Evolutionary conservation across 2,113 vertebrate genomes (phyloP).

Genomic region (Scolopax mira): DNA sequence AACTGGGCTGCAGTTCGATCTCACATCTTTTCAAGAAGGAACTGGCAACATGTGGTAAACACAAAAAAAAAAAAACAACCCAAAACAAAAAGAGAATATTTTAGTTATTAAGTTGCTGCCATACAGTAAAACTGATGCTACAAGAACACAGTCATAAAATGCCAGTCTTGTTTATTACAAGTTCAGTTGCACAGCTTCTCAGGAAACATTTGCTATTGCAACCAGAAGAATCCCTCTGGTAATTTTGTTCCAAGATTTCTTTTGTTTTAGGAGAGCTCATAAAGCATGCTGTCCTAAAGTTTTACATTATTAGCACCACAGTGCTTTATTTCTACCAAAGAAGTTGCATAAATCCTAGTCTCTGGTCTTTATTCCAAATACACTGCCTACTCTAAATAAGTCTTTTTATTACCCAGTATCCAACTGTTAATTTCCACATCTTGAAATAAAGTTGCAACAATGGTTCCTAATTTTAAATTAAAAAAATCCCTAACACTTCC

Average conservation of each 20-base stretch:
- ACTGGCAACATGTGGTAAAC: not conserved
- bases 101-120: not conserved
- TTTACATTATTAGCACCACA: not conserved
- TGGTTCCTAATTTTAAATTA: not conserved
- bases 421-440: not conserved
- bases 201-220: conserved; percentile 9
- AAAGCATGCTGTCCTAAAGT: not conserved
- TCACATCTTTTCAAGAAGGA: conserved; percentile 32
- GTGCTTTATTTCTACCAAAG: not conserved
- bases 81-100: not conserved
- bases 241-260: not conserved
- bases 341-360: not conserved
- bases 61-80: too few relatives aligned
- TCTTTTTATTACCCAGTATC: not conserved
- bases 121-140: not conserved
- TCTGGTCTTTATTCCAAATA: not conserved
- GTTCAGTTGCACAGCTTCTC: conserved; percentile 12
- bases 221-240: not conserved
- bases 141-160: not conserved
- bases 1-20: not conserved
- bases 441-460: not conserved
- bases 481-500: not conserved
- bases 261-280: conserved; percentile 7
- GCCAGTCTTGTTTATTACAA: not conserved
- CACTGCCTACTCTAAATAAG: not conserved